Evolutionary conservation across 2,797 vertebrate species (phyloP).

Genomic region (Scleropages formosus): DNA sequence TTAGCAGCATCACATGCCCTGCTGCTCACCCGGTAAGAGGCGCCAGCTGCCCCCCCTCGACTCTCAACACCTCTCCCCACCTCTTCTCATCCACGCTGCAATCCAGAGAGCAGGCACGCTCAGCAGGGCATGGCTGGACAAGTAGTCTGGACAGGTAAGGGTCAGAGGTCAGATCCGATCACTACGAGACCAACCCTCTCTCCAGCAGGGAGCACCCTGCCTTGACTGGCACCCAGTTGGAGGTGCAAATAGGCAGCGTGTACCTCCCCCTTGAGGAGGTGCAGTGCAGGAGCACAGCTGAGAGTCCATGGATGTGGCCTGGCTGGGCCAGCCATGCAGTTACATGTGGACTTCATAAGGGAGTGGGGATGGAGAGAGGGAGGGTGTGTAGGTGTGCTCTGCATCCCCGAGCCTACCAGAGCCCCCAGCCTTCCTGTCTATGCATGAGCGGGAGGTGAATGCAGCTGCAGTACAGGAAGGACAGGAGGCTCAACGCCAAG

Average conservation of each 20-base stretch:
- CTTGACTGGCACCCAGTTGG: no score
- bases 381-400: conserved; percentile 1
- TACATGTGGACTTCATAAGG: conserved; percentile 37
- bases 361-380: background rate
- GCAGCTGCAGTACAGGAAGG: conserved; percentile 37
- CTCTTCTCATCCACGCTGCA: background rate
- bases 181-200: no score
- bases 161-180: no score
- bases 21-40: background rate
- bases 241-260: no score
- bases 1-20: background rate
- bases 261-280: background rate
- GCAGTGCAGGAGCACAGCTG: background rate
- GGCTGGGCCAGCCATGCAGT: conserved; percentile 1
- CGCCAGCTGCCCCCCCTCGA: background rate
- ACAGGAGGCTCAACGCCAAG: conserved; percentile 15
- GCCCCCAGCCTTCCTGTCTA: conserved; percentile 34
- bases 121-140: no score
- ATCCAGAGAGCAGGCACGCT: no score
- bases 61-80: background rate
- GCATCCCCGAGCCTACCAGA: conserved; percentile 12
- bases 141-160: no score
- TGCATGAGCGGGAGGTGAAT: conserved; percentile 27
- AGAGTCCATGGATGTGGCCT: background rate
- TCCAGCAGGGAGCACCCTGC: no score